A percentile compares a stretch with the other conserved stretches of the same genome.
These are phyloP conservation scores for Parazoanthus atlanticus DNA, from an alignment of 92 coral and sea anemone genomes.

Conservation along the genomic window DNA sequence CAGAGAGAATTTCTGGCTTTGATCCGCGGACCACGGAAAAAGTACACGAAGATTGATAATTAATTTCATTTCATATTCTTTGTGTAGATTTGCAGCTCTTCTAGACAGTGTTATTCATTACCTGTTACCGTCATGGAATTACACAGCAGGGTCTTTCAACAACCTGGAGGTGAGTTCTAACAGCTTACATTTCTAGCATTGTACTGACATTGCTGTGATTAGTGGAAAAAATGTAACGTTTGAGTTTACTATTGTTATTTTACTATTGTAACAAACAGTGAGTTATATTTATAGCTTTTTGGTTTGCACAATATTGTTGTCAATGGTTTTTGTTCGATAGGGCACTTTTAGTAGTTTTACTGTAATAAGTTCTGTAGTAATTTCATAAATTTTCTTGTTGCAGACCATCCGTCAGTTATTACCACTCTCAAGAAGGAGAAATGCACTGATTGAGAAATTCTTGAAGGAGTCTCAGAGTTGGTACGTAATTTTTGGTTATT, in stretches of 20 bases:
- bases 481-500: slow-evolving; percentile 45
- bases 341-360: neutral
- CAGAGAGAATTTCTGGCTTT: no score
- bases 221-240: no score
- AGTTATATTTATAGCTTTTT: no score
- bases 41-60: neutral
- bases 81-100: slow-evolving; percentile 78
- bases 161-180: slow-evolving; percentile 75
- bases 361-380: neutral
- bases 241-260: neutral
- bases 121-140: slow-evolving; percentile 95
- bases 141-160: slow-evolving; percentile 94
- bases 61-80: neutral
- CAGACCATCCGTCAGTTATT: slow-evolving; percentile 92
- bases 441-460: slow-evolving; percentile 84
- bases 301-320: no score
- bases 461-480: slow-evolving; percentile 90
- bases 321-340: no score
- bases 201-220: neutral
- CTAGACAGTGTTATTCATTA: slow-evolving; percentile 97
- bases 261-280: neutral
- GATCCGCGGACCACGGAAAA: no score
- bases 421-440: slow-evolving; percentile 90
- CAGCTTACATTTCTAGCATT: neutral
- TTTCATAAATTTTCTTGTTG: neutral